Percentiles rank a stretch among this genome's conserved stretches.
Conservation (phyloP, 2,113 vertebrate species). For the Cavia porcellus region DNA sequence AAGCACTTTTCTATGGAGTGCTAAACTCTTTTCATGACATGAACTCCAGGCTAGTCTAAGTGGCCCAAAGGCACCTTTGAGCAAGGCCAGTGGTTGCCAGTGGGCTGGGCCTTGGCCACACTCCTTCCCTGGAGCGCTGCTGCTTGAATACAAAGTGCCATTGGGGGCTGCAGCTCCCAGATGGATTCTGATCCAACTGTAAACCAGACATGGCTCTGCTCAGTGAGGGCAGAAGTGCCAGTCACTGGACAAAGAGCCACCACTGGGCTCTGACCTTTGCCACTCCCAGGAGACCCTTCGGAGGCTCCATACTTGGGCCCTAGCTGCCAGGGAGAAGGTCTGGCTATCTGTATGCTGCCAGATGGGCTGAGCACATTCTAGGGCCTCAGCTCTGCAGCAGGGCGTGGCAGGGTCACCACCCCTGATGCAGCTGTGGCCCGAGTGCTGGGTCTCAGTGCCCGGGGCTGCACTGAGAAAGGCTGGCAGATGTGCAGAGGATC, state of each 20-base stretch:
- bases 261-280: conserved; percentile 24
- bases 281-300: neutral
- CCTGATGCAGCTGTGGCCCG: conserved; percentile 45
- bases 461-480: neutral
- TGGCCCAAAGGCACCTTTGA: neutral
- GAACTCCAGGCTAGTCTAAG: neutral
- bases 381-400: conserved; percentile 54
- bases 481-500: neutral
- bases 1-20: neutral
- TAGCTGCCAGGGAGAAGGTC: conserved; percentile 30
- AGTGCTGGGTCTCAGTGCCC: conserved; percentile 68
- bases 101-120: neutral
- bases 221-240: neutral
- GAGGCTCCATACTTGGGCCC: conserved; percentile 64
- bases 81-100: neutral
- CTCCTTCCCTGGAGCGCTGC: neutral
- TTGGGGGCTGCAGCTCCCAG: neutral
- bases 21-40: neutral
- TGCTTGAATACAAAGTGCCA: neutral
- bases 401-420: conserved; percentile 57
- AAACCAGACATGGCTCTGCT: neutral
- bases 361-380: conserved; percentile 58
- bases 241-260: conserved; percentile 19
- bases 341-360: neutral
- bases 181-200: neutral